Evolutionary conservation across 2,797 vertebrate genomes (phyloP), one percentile per base, ranked within the genome.

Genomic region (Scarus forsteni): DNA sequence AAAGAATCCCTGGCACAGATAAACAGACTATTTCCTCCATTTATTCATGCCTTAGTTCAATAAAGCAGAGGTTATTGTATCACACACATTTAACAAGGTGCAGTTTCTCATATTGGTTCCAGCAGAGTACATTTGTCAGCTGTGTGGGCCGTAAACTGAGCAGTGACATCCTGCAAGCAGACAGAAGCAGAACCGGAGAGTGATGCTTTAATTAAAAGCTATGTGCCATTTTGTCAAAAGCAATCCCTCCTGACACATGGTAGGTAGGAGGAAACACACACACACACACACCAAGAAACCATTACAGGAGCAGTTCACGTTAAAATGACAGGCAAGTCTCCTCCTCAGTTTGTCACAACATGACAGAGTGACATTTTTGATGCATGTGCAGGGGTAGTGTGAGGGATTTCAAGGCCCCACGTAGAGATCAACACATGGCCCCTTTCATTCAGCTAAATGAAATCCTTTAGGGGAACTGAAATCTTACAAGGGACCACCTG

Each of bases 191-290:
- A 75, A 51, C 35, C 67, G 55, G 15, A 68, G 55, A 79, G 72
- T 58, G 60, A 83, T 35, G 77, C 70, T 85, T 85, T 87, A 85
- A 88, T 91, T 85, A 82, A 89, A 91, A 84, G 76, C 79, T 60
- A 63, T 44, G 60, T 70, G 82, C n/a, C 56, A 40, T 69, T 75
- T 85, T 58, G 34, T 76, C 19, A 46, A 80, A 74, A 70, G 36
- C 35, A 66, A 56, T 72, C 61, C 49, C 60, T 72, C 50, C 64
- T 70, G 63, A 76, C 72, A 60, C 69, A 62, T 43, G 49, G 69
- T 67, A 56, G 70, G 70, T 44, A 64, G 76, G 62, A 53, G 55
- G 58, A 34, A 65, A 38, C 46, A 15, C 12, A 75, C 45, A 44
- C 39, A 16, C 40, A 38, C 57, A 72, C 43, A 38, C 38, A 15